Evolutionary conservation across 2,113 vertebrate genomes (phyloP).

Genomic region (Caretta caretta): DNA sequence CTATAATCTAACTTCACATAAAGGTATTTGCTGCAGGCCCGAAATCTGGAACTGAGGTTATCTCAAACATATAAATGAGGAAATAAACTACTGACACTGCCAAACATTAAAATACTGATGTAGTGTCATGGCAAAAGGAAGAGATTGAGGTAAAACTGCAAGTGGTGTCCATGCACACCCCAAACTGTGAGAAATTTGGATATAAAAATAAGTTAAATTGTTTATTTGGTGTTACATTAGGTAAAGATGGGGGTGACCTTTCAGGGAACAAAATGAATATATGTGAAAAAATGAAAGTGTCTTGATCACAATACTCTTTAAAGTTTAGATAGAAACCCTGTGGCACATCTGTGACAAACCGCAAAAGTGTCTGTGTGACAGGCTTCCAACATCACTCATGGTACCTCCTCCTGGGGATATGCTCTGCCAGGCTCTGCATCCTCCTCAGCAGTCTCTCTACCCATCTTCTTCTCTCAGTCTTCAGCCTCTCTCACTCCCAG

Average conservation of each 20-base stretch:
- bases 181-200: background rate
- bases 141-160: background rate
- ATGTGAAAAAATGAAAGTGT: background rate
- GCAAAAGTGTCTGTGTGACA: too few relatives aligned
- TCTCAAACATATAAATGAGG: background rate
- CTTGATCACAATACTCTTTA: background rate
- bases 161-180: background rate
- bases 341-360: too few relatives aligned
- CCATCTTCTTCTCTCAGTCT: too few relatives aligned
- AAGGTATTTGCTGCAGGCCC: too few relatives aligned
- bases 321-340: background rate
- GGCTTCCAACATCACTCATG: too few relatives aligned
- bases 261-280: background rate
- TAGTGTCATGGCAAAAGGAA: too few relatives aligned
- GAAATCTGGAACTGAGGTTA: background rate
- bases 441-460: too few relatives aligned
- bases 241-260: background rate
- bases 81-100: background rate
- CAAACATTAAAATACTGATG: background rate
- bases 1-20: background rate
- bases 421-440: too few relatives aligned
- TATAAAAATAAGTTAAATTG: background rate
- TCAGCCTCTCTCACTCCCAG: too few relatives aligned
- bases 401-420: too few relatives aligned
- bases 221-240: background rate